phyloP scores from a whole-genome alignment of 2,888 invertebrate genomes.

The Galerucella nymphaeae region DNA sequence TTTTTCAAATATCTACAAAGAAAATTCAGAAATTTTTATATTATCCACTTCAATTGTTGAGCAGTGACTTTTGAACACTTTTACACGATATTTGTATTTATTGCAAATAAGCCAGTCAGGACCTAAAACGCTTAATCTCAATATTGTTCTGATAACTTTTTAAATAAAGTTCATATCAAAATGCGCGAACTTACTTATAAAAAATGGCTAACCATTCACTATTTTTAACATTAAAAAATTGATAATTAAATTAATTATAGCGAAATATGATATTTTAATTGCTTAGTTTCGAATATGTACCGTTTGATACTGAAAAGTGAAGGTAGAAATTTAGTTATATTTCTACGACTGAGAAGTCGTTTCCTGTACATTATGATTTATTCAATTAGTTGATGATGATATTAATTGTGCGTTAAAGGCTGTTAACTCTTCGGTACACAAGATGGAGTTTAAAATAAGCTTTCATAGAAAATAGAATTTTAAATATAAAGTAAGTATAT shows the following conservation, averaged over 20 bases:
- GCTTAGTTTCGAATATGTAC: background rate
- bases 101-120: background rate
- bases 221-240: conserved; percentile 13
- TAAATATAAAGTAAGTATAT: too few species aligned
- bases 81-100: background rate
- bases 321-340: background rate
- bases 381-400: too few species aligned
- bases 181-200: background rate
- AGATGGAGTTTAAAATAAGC: too few species aligned
- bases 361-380: too few species aligned
- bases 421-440: too few species aligned
- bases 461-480: too few species aligned
- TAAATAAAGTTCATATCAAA: background rate
- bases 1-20: too few species aligned
- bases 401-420: too few species aligned
- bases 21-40: too few species aligned
- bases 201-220: conserved; percentile 4
- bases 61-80: too few species aligned
- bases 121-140: background rate
- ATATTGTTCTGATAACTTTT: background rate
- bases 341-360: background rate
- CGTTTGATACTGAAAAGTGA: background rate
- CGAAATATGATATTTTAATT: conserved; percentile 7
- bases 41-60: too few species aligned
- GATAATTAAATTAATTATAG: conserved; percentile 5